A percentile compares a stretch with the other conserved stretches of the same genome.
Evolutionary conservation across 2,113 vertebrate species (phyloP).

Genomic region (Grus americana): DNA sequence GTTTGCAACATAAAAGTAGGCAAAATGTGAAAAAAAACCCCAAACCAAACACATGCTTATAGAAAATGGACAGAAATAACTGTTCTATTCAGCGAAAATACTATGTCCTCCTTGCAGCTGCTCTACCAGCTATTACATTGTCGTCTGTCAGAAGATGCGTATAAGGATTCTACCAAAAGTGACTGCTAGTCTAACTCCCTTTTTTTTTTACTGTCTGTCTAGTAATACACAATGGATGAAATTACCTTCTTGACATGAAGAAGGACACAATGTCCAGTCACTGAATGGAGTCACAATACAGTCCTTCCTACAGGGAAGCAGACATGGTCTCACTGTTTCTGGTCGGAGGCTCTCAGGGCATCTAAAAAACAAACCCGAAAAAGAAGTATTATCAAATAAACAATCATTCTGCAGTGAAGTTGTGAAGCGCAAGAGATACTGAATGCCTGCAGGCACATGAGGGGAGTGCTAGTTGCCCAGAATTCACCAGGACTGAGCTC

Average conservation of each 20-base stretch:
- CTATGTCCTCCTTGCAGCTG: neutral
- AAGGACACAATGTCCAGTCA: constrained; percentile 88
- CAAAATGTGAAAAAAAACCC: neutral
- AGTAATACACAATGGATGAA: neutral
- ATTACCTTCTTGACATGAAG: constrained; percentile 88
- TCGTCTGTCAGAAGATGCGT: neutral
- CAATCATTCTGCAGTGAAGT: neutral
- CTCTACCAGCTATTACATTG: neutral
- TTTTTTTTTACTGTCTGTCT: neutral
- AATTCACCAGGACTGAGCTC: neutral
- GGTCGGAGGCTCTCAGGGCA: constrained; percentile 94
- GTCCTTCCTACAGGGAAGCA: constrained; percentile 92
- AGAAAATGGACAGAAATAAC: neutral
- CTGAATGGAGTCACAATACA: constrained; percentile 91
- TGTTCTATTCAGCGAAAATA: neutral
- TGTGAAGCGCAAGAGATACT: neutral
- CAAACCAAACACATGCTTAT: neutral
- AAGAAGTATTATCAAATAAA: neutral
- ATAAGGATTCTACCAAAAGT: neutral
- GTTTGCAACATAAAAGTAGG: neutral
- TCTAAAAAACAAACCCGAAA: constrained; percentile 60
- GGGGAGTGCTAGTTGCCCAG: neutral
- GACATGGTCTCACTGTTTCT: constrained; percentile 87
- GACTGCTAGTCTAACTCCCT: neutral
- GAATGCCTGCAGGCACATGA: neutral